Base-by-base conservation (phyloP, 2,888 invertebrate genomes). In the Unio delphinus region DNA sequence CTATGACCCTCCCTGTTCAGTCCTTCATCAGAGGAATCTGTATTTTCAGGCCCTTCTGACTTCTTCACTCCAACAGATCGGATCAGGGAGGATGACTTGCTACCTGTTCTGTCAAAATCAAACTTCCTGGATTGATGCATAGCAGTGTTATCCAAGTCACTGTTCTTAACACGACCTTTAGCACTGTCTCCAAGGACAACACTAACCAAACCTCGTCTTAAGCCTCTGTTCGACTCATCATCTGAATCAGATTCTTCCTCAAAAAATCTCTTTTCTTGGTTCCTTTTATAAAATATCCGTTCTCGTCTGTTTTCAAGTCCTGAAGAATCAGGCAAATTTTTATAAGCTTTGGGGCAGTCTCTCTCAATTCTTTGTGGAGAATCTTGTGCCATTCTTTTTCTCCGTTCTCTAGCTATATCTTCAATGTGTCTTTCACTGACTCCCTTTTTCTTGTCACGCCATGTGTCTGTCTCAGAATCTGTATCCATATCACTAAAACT, bases 401-500 rank as follows among this genome's bases (percentile, higher is more conserved):
- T 67, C 30, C 79, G 68, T 67, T 81, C 82, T 55, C 76, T 58
- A 64, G 79, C 80, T 68, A 82, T 79, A 65, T 82, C 81, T 67
- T 75, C 79, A 20, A 66, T 69, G 23, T 75, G 70, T 65, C 82
- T 72, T 60, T 76, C 76, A 45, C 3, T 76, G 1, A 68, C 70
- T 30, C 74, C 72, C 5, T 69, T 65, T 57, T 80, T 81, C 68
- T 78, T 79, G 56, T 79, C 73, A 62, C 78, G 74, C 79, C 80
- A 79, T 26, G 73, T 73, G 58, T 75, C 78, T 60, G 72, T 70
- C 67, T 79, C 80, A 26, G 80, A 80, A 61, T 81, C 81, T 79
- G 84, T 85, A 56, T 83, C 82, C 63, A 75, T 75, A 65, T 82
- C 83, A 76, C 77, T 80, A 1, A 79, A 61, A 68, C 72, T 70